phyloP scores from a whole-genome alignment of 2,797 vertebrate genomes.

The Sternarchorhynchus goeldii region DNA sequence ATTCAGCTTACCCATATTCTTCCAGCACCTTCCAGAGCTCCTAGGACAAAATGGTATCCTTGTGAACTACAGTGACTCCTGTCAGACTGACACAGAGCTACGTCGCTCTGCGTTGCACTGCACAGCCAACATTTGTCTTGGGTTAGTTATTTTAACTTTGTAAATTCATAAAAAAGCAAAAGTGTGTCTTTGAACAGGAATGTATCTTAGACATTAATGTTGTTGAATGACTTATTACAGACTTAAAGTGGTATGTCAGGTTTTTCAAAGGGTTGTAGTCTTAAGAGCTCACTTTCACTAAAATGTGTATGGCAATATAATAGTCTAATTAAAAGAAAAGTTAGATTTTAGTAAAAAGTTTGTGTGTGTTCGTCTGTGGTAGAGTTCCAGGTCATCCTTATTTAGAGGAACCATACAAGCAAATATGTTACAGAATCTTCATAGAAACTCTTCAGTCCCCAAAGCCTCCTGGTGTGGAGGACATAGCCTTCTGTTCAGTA shows the following conservation, averaged over 20 bases:
- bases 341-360: no score
- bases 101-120: constrained; percentile 84
- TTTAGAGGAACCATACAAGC: constrained; percentile 87
- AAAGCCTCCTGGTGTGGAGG: constrained; percentile 80
- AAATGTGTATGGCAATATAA: no score
- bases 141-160: constrained; percentile 69
- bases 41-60: constrained; percentile 82
- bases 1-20: constrained; percentile 40
- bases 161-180: neutral
- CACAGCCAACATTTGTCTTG: constrained; percentile 91
- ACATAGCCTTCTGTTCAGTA: constrained; percentile 90
- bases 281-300: no score
- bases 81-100: constrained; percentile 82
- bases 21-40: constrained; percentile 82
- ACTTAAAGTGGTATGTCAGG: no score
- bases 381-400: constrained; percentile 87
- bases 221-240: no score
- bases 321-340: no score
- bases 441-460: constrained; percentile 83
- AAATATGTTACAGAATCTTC: constrained; percentile 83
- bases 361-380: constrained; percentile 27
- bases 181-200: neutral
- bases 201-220: no score
- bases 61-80: constrained; percentile 75
- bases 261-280: no score